Base-by-base conservation (phyloP, 2,888 invertebrate genomes). In the Hydropsyche betteni region DNA sequence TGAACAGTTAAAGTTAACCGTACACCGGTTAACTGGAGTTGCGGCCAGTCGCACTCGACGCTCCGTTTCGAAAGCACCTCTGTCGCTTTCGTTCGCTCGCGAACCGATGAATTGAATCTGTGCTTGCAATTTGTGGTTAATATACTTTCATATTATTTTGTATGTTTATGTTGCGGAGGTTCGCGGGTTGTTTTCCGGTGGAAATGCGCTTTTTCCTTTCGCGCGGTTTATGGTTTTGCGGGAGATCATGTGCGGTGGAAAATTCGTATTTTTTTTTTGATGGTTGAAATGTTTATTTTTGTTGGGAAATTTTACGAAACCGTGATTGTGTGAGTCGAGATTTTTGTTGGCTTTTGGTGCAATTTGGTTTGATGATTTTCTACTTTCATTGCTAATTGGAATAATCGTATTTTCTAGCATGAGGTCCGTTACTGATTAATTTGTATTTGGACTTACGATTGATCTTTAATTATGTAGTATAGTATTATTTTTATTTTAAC, bases 1-100 rank as follows among this genome's bases (percentile, higher is more conserved):
- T 70, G 52, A 70, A 72, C 72, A 61, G 72, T 72, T 72, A 72
- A 70, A 55, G 72, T 72, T 72, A 76, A 72, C 68, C 50, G 68
- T 71, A 50, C 44, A 8, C 70, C 74, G 74, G 61, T 50, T 76
- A 76, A 76, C 74, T 71, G 74, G 68, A 70, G 77, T 75, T 68
- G 53, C 5, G 53, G 24, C 53, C 77, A 77, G 77, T 77, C 73
- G 75, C 73, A 61, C 58, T 74, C 69, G 55, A 74, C 69, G 73
- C 75, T 38, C 69, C 73, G 73, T 68, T 51, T 58, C 52, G 58
- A 14, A 52, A 70, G 44, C 75, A 73, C 64, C 70, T 55, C 51
- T 16, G 55, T 55, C 4, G 6, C 16, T 10, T 36, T 12, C 36
- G 8, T 64, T 6, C 12, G 64, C 34, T 34, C 34, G 8, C 58